Percentiles rank a stretch among this genome's conserved stretches.
Conservation (phyloP, 2,888 invertebrate species). For the Drosophila ezoana region DNA sequence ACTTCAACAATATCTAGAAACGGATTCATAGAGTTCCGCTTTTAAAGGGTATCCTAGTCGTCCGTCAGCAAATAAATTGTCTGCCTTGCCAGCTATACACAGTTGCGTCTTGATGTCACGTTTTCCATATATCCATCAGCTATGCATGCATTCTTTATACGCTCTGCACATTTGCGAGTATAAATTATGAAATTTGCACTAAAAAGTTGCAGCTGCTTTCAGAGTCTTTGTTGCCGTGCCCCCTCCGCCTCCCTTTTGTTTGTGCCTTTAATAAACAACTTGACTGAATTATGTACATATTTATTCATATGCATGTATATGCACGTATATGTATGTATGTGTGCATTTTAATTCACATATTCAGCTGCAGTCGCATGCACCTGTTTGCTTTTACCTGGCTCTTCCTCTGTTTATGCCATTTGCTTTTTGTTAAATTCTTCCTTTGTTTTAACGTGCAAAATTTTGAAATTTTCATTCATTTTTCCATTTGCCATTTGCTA, state of each 20-base stretch:
- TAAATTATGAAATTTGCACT: slow-evolving; percentile 76
- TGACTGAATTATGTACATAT: slow-evolving; percentile 52
- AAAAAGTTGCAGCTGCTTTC: slow-evolving; percentile 70
- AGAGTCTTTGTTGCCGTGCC: slow-evolving; percentile 37
- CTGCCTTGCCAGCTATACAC: neutral
- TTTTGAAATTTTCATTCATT: slow-evolving; percentile 54
- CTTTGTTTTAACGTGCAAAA: slow-evolving; percentile 77
- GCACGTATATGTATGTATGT: slow-evolving; percentile 18
- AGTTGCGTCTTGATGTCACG: slow-evolving; percentile 24
- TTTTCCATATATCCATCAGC: slow-evolving; percentile 48
- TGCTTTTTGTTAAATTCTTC: slow-evolving; percentile 73
- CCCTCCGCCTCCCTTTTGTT: slow-evolving; percentile 16
- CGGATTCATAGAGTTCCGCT: neutral
- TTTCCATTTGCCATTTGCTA: neutral
- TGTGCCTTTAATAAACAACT: slow-evolving; percentile 58
- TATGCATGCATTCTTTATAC: slow-evolving; percentile 43
- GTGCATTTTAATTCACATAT: slow-evolving; percentile 55
- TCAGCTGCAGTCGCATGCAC: slow-evolving; percentile 43
- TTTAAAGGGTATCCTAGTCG: slow-evolving; percentile 2
- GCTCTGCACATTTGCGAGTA: slow-evolving; percentile 51
- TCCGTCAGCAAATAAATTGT: neutral
- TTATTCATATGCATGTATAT: slow-evolving; percentile 5
- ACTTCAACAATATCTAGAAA: too few species aligned
- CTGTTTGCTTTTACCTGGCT: slow-evolving; percentile 55
- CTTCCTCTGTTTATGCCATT: slow-evolving; percentile 41